Percentiles rank a stretch among this genome's conserved stretches.
phyloP scores from a whole-genome alignment of 1,140 invertebrate genomes.

The Brachionus manjavacas region DNA sequence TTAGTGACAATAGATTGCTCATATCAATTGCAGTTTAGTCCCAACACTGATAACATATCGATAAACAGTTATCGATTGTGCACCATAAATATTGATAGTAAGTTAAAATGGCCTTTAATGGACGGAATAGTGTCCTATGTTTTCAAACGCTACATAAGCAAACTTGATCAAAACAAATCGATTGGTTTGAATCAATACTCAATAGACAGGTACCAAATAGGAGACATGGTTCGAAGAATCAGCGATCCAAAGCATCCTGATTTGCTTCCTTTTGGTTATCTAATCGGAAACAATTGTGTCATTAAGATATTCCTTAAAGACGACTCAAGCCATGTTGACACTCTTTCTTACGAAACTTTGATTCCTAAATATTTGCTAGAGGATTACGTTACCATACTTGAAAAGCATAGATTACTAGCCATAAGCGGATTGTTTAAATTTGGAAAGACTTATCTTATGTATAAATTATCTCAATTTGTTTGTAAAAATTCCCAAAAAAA shows the following conservation, averaged over 20 bases:
- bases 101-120: constrained; percentile 27
- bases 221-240: background rate
- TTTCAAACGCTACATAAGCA: background rate
- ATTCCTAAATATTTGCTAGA: constrained; percentile 93
- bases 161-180: background rate
- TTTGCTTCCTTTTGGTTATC: constrained; percentile 82
- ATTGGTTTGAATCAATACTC: constrained; percentile 16
- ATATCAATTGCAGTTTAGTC: background rate
- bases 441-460: constrained; percentile 90
- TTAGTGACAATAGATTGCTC: constrained; percentile 31
- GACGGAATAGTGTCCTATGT: constrained; percentile 19
- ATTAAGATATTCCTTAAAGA: constrained; percentile 63
- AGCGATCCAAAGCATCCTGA: constrained; percentile 66
- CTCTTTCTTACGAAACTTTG: constrained; percentile 86
- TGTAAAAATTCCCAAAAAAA: constrained; percentile 19
- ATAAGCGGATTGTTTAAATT: constrained; percentile 92
- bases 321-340: constrained; percentile 76
- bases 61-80: background rate
- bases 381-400: constrained; percentile 77
- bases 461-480: constrained; percentile 86
- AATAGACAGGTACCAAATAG: constrained; percentile 31
- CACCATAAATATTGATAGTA: constrained; percentile 31
- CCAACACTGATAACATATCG: background rate
- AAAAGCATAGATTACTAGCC: constrained; percentile 85
- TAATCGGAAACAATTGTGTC: constrained; percentile 71